phyloP scores from a whole-genome alignment of 2,888 invertebrate genomes.

The Cynaeus angustus region DNA sequence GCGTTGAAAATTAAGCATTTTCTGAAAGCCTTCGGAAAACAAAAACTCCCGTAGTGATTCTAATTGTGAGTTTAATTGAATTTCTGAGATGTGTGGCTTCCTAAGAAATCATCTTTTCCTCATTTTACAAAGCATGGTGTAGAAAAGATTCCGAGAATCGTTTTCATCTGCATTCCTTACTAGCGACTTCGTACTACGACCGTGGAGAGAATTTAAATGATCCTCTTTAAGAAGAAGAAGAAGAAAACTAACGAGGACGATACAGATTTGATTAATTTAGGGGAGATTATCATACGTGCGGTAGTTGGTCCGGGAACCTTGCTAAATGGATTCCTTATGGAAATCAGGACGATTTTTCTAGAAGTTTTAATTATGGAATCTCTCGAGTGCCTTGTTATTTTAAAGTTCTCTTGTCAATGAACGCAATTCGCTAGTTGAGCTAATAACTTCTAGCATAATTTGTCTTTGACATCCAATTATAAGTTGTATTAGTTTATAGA shows the following conservation, averaged over 20 bases:
- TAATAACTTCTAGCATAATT: conserved; percentile 8
- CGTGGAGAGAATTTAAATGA: conserved; percentile 4
- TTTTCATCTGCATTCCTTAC: too few relatives aligned
- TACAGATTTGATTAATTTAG: conserved; percentile 12
- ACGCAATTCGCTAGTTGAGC: not conserved
- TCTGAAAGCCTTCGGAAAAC: not conserved
- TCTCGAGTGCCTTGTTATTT: too few relatives aligned
- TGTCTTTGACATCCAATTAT: conserved; percentile 29
- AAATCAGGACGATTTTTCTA: too few relatives aligned
- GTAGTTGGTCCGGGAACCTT: not conserved
- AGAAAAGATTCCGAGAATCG: too few relatives aligned
- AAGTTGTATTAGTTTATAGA: conserved; percentile 39
- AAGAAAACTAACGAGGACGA: conserved; percentile 3
- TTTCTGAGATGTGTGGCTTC: not conserved
- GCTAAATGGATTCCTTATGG: too few relatives aligned
- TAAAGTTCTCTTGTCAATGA: too few relatives aligned
- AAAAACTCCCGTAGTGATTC: not conserved
- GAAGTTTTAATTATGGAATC: too few relatives aligned
- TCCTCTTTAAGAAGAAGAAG: not conserved
- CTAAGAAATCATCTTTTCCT: conserved; percentile 10
- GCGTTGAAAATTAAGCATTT: conserved; percentile 6
- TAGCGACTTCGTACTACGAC: not conserved
- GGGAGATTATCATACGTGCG: not conserved
- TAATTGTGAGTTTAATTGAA: conserved; percentile 13
- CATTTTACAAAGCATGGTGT: conserved; percentile 13